Evolutionary conservation across 2,113 vertebrate genomes (phyloP).

Genomic region (Leucosticte australis): DNA sequence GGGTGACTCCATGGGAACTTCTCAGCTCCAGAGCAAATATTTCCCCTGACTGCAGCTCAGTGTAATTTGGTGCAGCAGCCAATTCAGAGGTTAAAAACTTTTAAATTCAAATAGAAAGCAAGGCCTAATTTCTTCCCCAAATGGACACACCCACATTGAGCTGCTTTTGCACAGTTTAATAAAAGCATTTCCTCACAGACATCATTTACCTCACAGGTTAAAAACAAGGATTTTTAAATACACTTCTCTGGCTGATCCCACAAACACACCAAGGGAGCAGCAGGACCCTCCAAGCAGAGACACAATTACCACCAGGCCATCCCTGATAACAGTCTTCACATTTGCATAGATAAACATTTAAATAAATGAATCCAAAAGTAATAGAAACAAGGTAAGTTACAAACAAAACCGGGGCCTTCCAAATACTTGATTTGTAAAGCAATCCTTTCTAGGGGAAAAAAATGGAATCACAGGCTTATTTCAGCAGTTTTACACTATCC

Average conservation of each 20-base stretch:
- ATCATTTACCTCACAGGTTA: background rate
- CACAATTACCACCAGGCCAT: background rate
- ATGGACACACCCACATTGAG: background rate
- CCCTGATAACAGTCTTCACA: background rate
- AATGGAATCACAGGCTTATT: background rate
- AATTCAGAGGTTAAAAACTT: background rate
- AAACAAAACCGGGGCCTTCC: background rate
- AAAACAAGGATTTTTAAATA: background rate
- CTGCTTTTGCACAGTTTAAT: background rate
- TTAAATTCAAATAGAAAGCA: background rate
- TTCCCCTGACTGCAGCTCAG: background rate
- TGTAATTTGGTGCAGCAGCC: background rate
- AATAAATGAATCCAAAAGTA: background rate
- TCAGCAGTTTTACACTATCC: background rate
- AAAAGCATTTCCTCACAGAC: background rate
- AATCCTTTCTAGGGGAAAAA: background rate
- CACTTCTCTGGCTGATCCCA: conserved; percentile 5
- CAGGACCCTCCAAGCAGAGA: background rate
- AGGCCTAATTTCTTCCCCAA: background rate
- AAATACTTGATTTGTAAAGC: background rate
- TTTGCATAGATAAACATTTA: conserved; percentile 57
- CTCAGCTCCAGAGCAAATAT: background rate
- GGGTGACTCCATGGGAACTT: background rate
- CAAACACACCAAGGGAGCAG: background rate
- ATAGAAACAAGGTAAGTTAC: background rate